Evolutionary conservation across 2,888 invertebrate species (phyloP).

Genomic region (Drosophila affinis): DNA sequence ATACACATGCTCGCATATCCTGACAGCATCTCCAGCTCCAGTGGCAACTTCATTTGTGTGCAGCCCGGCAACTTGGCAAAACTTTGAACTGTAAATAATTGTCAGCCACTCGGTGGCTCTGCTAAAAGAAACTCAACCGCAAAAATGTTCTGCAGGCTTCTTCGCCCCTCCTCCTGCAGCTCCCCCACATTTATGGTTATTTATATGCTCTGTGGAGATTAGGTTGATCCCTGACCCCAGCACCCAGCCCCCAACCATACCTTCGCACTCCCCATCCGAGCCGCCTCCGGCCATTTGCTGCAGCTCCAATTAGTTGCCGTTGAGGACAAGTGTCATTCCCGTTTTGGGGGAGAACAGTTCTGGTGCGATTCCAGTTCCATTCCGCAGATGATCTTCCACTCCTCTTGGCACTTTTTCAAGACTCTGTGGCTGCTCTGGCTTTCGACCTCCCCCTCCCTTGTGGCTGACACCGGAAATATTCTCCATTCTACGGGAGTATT

Average conservation of each 20-base stretch:
- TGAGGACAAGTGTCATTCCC: constrained; percentile 24
- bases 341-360: neutral
- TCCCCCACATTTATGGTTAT: constrained; percentile 69
- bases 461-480: too few relatives aligned
- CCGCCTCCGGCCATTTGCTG: constrained; percentile 20
- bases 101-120: constrained; percentile 51
- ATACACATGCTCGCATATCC: constrained; percentile 53
- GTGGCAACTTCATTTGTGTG: constrained; percentile 67
- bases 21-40: constrained; percentile 38
- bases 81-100: constrained; percentile 77
- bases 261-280: neutral
- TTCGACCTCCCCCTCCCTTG: neutral
- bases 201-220: constrained; percentile 56
- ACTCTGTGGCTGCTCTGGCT: neutral
- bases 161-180: constrained; percentile 11
- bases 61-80: constrained; percentile 49
- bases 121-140: constrained; percentile 61
- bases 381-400: neutral
- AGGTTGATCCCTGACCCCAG: constrained; percentile 9
- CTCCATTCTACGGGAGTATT: too few relatives aligned
- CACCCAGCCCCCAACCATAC: neutral
- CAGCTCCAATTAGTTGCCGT: constrained; percentile 39
- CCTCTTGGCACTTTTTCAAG: neutral
- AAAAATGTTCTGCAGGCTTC: constrained; percentile 59
- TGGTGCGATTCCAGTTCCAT: neutral